phyloP scores from a whole-genome alignment of 2,797 vertebrate genomes.

The Cyclura pinguis region DNA sequence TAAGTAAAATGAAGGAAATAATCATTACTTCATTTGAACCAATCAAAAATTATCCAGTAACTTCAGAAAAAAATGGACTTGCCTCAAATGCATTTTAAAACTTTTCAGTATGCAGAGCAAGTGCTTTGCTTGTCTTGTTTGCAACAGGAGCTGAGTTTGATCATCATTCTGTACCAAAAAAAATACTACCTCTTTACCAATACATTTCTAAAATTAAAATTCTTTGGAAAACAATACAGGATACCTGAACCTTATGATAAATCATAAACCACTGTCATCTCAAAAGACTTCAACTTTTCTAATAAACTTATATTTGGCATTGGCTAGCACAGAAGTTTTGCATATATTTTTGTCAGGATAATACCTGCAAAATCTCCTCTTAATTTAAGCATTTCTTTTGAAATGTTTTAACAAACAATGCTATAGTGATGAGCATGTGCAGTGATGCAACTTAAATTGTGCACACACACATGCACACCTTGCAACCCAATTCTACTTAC shows the following conservation, averaged over 20 bases:
- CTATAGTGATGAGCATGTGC: slow-evolving; percentile 44
- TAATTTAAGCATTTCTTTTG: slow-evolving; percentile 28
- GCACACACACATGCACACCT: slow-evolving; percentile 48
- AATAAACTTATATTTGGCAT: not conserved
- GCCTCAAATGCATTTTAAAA: slow-evolving; percentile 59
- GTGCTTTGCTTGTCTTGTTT: slow-evolving; percentile 2
- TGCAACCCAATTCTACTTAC: slow-evolving; percentile 61
- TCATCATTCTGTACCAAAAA: not conserved
- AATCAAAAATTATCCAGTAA: not conserved
- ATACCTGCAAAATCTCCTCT: slow-evolving; percentile 60
- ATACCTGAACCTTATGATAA: slow-evolving; percentile 4
- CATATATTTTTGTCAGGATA: slow-evolving; percentile 40
- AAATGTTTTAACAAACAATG: slow-evolving; percentile 64
- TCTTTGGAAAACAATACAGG: not conserved
- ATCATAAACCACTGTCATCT: slow-evolving; percentile 19
- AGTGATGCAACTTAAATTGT: slow-evolving; percentile 21
- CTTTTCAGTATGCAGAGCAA: slow-evolving; percentile 63
- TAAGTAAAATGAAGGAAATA: not conserved
- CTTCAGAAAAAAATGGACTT: not conserved
- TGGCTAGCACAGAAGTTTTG: not conserved
- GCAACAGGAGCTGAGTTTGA: slow-evolving; percentile 5
- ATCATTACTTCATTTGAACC: slow-evolving; percentile 1
- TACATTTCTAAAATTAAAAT: not conserved
- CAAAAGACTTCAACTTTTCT: not conserved
- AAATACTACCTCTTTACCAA: not conserved